phyloP scores from a whole-genome alignment of 2,113 vertebrate genomes.

The Phaetusa simplex region DNA sequence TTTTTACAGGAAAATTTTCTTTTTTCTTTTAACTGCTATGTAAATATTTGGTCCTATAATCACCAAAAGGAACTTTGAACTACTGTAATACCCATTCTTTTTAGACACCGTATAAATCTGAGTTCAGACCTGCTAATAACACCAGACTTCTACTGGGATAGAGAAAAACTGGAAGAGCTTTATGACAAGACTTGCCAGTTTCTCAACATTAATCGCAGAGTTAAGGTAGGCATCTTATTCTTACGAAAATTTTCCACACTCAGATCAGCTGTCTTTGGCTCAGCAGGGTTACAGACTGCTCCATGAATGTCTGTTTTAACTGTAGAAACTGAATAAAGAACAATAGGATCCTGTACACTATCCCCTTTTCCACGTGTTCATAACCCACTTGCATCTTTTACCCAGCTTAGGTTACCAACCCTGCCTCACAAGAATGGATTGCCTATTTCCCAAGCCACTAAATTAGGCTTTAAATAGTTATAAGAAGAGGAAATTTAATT shows the following conservation, averaged over 20 bases:
- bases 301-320: background rate
- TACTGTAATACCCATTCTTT: constrained; percentile 7
- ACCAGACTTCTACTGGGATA: constrained; percentile 98
- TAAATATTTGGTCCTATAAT: background rate
- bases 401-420: background rate
- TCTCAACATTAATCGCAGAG: constrained; percentile 93
- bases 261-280: background rate
- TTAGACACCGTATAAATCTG: constrained; percentile 94
- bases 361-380: background rate
- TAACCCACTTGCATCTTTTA: background rate
- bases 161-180: constrained; percentile 93
- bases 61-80: background rate
- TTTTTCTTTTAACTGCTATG: background rate
- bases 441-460: background rate
- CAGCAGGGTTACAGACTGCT: background rate
- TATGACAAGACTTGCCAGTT: constrained; percentile 97
- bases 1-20: background rate
- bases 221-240: constrained; percentile 79
- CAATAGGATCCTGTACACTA: background rate
- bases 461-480: background rate
- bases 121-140: constrained; percentile 96
- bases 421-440: background rate
- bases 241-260: fast-evolving
- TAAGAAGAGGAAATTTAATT: background rate
- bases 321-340: background rate